Evolutionary conservation across 2,113 vertebrate genomes (phyloP), one percentile per base, ranked within the genome.

Genomic region (Rhizomys pruinosus): DNA sequence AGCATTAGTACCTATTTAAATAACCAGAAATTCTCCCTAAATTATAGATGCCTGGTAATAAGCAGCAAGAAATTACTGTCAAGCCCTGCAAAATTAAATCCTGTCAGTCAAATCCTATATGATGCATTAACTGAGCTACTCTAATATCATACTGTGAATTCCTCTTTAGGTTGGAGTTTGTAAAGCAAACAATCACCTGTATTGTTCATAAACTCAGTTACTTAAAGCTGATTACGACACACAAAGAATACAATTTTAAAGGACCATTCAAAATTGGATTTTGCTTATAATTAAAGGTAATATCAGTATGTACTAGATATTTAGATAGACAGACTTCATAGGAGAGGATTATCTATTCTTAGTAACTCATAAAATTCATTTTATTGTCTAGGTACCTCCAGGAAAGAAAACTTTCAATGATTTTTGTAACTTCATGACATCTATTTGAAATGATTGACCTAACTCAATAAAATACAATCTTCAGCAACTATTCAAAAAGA

Each of bases 231-330:
- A 94, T 93, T 89, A 74, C 4, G 81, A 5, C 13, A 52, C 5
- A 89, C 13, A 82, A 87, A 91, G 42, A 84, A 77, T 85, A 87
- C 10, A 64, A 74, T 80, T 78, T 42, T 76, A 80, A 91, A 85
- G 57, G 47, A 59, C 37, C 10, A 81, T 39, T 87, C 47, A 84
- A 95, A 95, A 92, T 29, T 27, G 89, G 93, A 79, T 81, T 87
- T 59, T 92, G 63, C 61, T 94, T 91, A 47, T 93, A 71, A 84
- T 72, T 93, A 94, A 94, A 80, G 37, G 25, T 68, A 91, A 89
- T 91, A 84, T 42, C 59, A 52, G 72, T 89, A 13, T 68, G 10
- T 29, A 74, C 82, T 94, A 95, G 15, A 32, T 76, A 81, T 37
- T 66, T 22, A 87, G 90, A 93, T 85, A 77, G 19, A 32, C 22